Base-by-base conservation (phyloP, 2,113 vertebrate species). In the Rutilus rutilus region DNA sequence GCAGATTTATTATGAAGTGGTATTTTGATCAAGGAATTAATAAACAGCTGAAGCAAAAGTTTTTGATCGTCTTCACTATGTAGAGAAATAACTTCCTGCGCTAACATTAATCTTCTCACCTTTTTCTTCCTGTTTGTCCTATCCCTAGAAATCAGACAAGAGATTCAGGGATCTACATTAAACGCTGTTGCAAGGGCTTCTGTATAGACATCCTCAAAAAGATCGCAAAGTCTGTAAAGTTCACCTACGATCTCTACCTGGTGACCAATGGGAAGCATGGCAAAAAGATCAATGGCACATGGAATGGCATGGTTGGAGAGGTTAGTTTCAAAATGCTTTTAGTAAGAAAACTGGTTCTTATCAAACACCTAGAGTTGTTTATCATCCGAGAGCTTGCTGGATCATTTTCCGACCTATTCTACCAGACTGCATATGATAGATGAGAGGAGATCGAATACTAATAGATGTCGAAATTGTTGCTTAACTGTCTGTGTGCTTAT, bases 161-260 rank as follows among this genome's bases (percentile, higher is more conserved):
- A 54, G 97, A 98, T 91, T 97, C 97, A 80, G 97, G 97, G 88
- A 97, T 97, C 94, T 99, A 99, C 90, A 98, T 99, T 93, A 99
- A 99, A 92, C 98, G 97, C 92, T 99, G 98, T 95, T 99, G 98
- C 93, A 99, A 99, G 88, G 98, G 98, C 12, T 99, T 99, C 95
- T 99, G 98, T 89, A 99, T 99, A 71, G 98, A 99, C 94, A 99
- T 99, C 94, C 95, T 99, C 86, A 99, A 99, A 94, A 99, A 99
- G 93, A 99, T 99, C 39, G 98, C 97, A 21, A 99, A 99, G 93
- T 94, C 94, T 52, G 98, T 99, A 84, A 99, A 99, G 91, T 99
- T 99, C 90, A 97, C 97, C 54, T 99, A 99, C 84, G 98, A 99
- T 92, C 97, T 99, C 73, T 99, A 99, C 93, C 95, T 99, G 93